A percentile compares a stretch with the other conserved stretches of the same genome.
Conservation (phyloP, 2,113 vertebrate species). For the Xenotilapia flavipinnis region DNA sequence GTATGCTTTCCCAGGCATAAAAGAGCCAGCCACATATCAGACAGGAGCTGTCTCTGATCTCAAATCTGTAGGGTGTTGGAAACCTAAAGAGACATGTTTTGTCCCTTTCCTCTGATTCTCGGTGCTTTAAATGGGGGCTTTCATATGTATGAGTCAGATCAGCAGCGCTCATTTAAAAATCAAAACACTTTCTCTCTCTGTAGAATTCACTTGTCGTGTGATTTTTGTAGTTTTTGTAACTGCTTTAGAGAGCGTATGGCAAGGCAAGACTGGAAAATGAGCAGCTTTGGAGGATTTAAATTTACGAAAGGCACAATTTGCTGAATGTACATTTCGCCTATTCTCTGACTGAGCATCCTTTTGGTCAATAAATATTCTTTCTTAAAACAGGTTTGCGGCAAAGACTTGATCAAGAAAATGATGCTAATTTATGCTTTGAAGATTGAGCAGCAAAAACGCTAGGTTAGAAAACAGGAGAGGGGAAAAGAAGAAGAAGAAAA, state of each 20-base stretch:
- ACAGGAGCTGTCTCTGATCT: constrained; percentile 56
- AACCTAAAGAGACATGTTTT: constrained; percentile 41
- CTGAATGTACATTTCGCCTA: neutral
- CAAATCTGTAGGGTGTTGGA: constrained; percentile 48
- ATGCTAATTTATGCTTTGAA: neutral
- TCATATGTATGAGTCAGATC: constrained; percentile 67
- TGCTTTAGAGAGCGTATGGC: neutral
- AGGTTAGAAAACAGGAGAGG: neutral
- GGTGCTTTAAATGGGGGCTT: constrained; percentile 51
- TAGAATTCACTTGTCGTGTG: constrained; percentile 37
- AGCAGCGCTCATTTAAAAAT: constrained; percentile 59
- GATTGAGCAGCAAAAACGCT: constrained; percentile 21
- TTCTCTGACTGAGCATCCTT: neutral
- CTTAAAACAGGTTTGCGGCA: neutral
- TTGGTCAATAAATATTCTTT: neutral
- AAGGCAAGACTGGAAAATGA: neutral
- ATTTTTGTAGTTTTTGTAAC: constrained; percentile 42
- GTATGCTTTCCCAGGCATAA: constrained; percentile 46
- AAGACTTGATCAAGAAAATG: neutral
- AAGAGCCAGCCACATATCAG: constrained; percentile 31
- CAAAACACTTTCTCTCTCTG: constrained; percentile 48
- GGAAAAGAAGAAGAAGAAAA: neutral
- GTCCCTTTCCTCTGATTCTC: constrained; percentile 40
- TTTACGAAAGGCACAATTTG: neutral
- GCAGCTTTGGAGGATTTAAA: neutral